Conservation (phyloP, 2,797 vertebrate genomes). For the Pempheris klunzingeri region DNA sequence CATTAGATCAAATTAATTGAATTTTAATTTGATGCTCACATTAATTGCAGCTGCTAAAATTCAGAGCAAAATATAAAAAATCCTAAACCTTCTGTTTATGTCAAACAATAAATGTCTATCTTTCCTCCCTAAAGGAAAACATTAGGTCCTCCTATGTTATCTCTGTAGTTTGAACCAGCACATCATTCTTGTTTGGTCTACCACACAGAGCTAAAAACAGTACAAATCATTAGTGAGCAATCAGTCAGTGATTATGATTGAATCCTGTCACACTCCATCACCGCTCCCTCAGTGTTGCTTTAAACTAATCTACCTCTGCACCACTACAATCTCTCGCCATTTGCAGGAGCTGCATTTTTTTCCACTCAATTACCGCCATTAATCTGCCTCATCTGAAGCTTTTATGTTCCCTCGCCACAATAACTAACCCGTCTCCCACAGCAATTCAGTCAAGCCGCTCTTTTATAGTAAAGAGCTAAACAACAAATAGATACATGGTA, state of each 20-base stretch:
- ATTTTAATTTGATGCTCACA: not conserved
- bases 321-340: constrained; percentile 11
- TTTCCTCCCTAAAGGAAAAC: not conserved
- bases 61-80: not conserved
- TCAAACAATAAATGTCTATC: not conserved
- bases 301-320: constrained; percentile 30
- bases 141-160: not conserved
- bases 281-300: constrained; percentile 26
- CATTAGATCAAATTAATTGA: constrained; percentile 3
- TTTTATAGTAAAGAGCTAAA: constrained; percentile 21
- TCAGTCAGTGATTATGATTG: constrained; percentile 32
- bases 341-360: constrained; percentile 36
- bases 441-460: constrained; percentile 36
- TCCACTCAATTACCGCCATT: constrained; percentile 61
- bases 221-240: constrained; percentile 14
- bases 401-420: constrained; percentile 33
- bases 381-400: constrained; percentile 56
- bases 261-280: constrained; percentile 50
- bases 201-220: constrained; percentile 9
- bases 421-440: constrained; percentile 26
- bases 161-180: constrained; percentile 4
- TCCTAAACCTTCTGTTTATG: constrained; percentile 1
- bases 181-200: not conserved
- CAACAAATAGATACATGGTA: not conserved
- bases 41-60: constrained; percentile 11